A percentile compares a stretch with the other conserved stretches of the same genome.
Evolutionary conservation across 2,888 invertebrate genomes (phyloP).

Genomic region (Colletes collaris): DNA sequence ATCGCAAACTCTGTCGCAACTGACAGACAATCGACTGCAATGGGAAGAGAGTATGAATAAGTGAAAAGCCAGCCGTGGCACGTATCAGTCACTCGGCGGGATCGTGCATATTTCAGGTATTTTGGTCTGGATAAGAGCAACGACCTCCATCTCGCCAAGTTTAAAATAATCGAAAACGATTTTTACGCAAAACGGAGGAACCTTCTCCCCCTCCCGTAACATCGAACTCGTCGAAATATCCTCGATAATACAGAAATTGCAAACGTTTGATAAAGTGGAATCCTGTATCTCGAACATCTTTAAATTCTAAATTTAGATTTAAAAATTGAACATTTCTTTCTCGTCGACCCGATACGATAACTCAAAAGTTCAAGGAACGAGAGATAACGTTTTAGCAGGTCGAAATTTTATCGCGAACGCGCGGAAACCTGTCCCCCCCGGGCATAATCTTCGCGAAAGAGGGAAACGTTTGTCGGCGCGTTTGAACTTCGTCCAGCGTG

Average conservation of each 20-base stretch:
- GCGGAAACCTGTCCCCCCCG: constrained; percentile 11
- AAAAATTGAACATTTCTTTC: no score
- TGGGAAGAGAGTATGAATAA: constrained; percentile 49
- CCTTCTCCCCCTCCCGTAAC: background rate
- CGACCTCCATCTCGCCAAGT: constrained; percentile 28
- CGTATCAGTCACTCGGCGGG: constrained; percentile 40
- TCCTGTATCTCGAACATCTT: no score
- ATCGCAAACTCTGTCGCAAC: constrained; percentile 2
- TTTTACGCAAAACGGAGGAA: background rate
- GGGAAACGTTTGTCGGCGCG: constrained; percentile 13
- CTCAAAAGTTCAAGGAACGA: background rate
- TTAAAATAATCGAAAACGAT: constrained; percentile 3
- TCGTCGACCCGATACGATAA: no score
- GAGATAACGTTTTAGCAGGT: background rate
- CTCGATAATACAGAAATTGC: background rate
- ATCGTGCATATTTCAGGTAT: constrained; percentile 55
- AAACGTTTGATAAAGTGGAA: no score
- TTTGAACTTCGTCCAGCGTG: constrained; percentile 11
- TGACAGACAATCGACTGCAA: constrained; percentile 35
- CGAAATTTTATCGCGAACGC: background rate
- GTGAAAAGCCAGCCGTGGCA: constrained; percentile 37
- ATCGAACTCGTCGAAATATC: no score
- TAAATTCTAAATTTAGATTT: no score
- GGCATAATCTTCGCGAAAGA: constrained; percentile 1
- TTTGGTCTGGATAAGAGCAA: constrained; percentile 53